Base-by-base conservation (phyloP, 2,797 vertebrate genomes). In the Typhlichthys subterraneus region DNA sequence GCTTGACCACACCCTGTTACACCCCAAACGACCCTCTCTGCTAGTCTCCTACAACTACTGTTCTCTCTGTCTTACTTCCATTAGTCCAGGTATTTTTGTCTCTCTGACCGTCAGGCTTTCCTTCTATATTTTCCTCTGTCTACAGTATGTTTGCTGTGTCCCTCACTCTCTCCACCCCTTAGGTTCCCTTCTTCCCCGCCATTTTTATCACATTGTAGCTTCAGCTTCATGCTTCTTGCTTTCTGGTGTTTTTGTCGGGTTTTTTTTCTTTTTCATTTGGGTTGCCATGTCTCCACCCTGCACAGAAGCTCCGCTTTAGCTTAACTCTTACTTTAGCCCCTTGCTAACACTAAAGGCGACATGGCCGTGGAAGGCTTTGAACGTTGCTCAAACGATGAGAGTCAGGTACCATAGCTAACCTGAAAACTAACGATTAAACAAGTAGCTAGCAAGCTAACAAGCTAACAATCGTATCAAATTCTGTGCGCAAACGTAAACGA, bases 341-440 rank as follows among this genome's bases (percentile, higher is more conserved):
- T 72, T 53, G 50, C 68, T 60, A 71, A 80, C 67, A 58, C 70
- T 71, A 66, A 81, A 65, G 77, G 72, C 64, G 61, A 70, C 69
- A 53, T 70, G 87, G 85, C 77, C 70, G 80, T 78, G 89, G 89
- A 89, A 89, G 87, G 89, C 86, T 88, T 88, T 88, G 81, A 84
- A 76, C 61, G 8, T 62, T 69, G 71, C 70, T 60, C 47, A 62
- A 45, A 60, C 57, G 12, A 55, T 42, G 2, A 38, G 5, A 38
- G 38, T 42, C 38, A 42, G 38, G 7, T 42, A 42, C 38, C 38
- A 42, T 42, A 42, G 38, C 38, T 42, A 42, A 42, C 23, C 23
- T 29, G 4, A 29, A 29, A 29, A 29, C 4, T 29, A 29, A 29
- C 38, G 7, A 42, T 1, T 9, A 10, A 42, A 42, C 8, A 10